Base-by-base conservation (phyloP, 2,113 vertebrate species). In the Eptesicus fuscus region DNA sequence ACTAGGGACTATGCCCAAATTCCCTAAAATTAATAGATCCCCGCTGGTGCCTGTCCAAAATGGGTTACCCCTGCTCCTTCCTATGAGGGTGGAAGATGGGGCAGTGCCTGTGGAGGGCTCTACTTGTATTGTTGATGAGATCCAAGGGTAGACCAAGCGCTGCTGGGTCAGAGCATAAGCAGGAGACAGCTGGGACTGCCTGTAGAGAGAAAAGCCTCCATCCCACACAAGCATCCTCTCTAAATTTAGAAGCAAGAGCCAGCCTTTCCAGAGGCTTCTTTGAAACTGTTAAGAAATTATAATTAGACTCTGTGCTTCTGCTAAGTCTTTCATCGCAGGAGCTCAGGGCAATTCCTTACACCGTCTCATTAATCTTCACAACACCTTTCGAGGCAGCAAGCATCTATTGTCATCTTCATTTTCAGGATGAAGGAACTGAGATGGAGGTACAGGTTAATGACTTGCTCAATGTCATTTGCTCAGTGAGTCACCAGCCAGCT, bases 351-450 rank as follows among this genome's bases (percentile, higher is more conserved):
- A 63, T 53, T 86, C 53, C 85, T 40, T 47, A 69, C 61, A 80
- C 32, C 9, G 4, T 79, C 92, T 97, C 95, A 94, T 96, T 90
- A 91, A 97, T 95, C 95, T 90, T 95, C 82, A 32, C 20, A 51
- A 25, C 69, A 67, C 83, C 49, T 30, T 56, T 83, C 0, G 1
- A 92, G 84, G 73, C 56, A 83, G 85, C 61, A 10, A 12, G 82
- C 71, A 63, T 71, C 92, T 91, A 82, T 17, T 89, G 74, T 79
- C 96, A 83, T 67, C 82, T 95, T 90, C 78, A 93, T 93, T 96
- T 97, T 95, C 92, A 80, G 90, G 78, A 92, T 96, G 84, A 97
- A 93, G 84, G 65, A 82, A 59, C 59, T 78, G 73, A 96, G 80
- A 85, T 47, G 30, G 42, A 30, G 88, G 74, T 40, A n/a, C 73